phyloP scores from a whole-genome alignment of 1,140 invertebrate species.

The Bombus turneri region DNA sequence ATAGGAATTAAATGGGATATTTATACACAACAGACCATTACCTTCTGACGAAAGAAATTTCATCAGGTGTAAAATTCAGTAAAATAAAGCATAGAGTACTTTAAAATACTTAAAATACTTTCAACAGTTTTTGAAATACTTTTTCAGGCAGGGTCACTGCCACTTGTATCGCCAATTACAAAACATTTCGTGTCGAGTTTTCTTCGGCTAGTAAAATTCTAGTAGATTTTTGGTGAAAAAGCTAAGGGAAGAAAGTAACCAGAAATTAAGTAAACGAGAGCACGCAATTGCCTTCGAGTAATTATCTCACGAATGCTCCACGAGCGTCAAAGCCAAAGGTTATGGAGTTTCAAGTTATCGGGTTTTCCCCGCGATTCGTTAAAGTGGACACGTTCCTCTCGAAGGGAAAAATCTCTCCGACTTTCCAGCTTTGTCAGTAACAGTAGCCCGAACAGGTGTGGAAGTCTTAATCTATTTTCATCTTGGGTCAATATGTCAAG shows the following conservation, averaged over 20 bases:
- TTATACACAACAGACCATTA: too few species aligned
- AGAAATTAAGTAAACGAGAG: not conserved
- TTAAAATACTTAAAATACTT: too few species aligned
- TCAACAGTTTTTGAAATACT: not conserved
- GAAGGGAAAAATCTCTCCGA: not conserved
- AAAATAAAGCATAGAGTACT: too few species aligned
- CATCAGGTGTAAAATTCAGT: too few species aligned
- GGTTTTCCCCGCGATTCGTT: not conserved
- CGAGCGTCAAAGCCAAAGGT: not conserved
- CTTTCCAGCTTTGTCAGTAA: constrained; percentile 19
- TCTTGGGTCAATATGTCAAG: constrained; percentile 68
- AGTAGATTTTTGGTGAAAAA: too few species aligned
- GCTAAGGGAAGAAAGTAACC: not conserved
- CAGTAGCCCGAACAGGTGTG: constrained; percentile 20
- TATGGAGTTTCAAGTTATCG: not conserved
- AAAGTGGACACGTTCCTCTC: not conserved
- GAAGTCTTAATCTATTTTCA: constrained; percentile 60
- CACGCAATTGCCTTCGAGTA: not conserved
- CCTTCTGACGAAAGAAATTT: too few species aligned
- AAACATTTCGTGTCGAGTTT: not conserved
- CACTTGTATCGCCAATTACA: not conserved
- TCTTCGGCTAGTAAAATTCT: not conserved
- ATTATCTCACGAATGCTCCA: not conserved
- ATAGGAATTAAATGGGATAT: too few species aligned
- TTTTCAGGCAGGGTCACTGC: not conserved